phyloP scores from a whole-genome alignment of 2,797 vertebrate species.

The Enteromius treurensis region DNA sequence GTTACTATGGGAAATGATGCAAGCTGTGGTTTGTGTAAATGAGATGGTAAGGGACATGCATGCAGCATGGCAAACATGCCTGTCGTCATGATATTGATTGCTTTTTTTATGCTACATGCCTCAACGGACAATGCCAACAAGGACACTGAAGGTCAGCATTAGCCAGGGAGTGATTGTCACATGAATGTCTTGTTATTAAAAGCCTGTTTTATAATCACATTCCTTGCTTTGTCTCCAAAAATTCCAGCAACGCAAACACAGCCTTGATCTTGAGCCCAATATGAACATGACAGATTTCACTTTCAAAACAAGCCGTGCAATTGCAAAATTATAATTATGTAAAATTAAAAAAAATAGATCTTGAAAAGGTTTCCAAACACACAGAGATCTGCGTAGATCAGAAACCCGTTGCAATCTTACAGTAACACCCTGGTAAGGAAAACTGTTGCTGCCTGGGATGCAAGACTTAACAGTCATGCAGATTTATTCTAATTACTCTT shows the following conservation, averaged over 20 bases:
- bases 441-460: no score
- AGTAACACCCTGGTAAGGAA: background rate
- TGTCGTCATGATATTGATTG: background rate
- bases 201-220: background rate
- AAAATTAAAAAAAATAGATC: background rate
- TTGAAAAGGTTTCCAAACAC: background rate
- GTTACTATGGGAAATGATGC: conserved; percentile 18
- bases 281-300: background rate
- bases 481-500: no score
- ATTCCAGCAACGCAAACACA: background rate
- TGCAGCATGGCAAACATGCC: background rate
- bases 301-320: background rate
- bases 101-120: background rate
- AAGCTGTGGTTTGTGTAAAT: background rate
- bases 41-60: background rate
- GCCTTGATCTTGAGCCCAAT: background rate
- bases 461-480: no score
- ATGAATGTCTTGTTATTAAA: conserved; percentile 2
- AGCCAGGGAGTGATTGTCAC: background rate
- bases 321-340: background rate
- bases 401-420: background rate
- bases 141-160: conserved; percentile 19
- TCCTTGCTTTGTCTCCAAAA: background rate
- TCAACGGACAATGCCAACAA: background rate
- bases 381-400: background rate